Percentiles rank a stretch among this genome's conserved stretches.
Evolutionary conservation across 2,113 vertebrate genomes (phyloP).

Genomic region (Gila orcuttii): DNA sequence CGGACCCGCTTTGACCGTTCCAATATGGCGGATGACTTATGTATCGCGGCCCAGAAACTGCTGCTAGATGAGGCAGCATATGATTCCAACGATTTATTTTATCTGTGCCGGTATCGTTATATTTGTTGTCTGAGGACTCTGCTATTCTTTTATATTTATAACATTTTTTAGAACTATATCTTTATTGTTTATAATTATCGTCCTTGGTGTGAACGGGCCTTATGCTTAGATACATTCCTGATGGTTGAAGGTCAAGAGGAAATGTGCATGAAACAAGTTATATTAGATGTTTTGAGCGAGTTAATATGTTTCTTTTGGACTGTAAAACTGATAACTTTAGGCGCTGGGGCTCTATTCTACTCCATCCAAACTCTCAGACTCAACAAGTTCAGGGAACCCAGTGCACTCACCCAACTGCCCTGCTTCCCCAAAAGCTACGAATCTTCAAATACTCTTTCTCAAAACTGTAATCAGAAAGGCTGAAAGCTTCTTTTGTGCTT

Average conservation of each 20-base stretch:
- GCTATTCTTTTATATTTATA: too few relatives aligned
- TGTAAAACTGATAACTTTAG: neutral
- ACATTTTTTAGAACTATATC: too few relatives aligned
- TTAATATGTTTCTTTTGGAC: neutral
- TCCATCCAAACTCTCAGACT: conserved; percentile 38
- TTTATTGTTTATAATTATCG: too few relatives aligned
- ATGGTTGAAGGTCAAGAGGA: neutral
- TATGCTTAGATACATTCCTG: too few relatives aligned
- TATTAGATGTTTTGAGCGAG: neutral
- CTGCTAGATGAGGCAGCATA: too few relatives aligned
- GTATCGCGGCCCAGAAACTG: too few relatives aligned
- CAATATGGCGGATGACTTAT: too few relatives aligned
- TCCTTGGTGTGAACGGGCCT: too few relatives aligned
- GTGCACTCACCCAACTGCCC: neutral
- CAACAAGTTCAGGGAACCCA: conserved; percentile 25
- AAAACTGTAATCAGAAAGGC: conserved; percentile 47
- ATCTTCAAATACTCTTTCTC: conserved; percentile 43
- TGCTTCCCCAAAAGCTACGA: conserved; percentile 5
- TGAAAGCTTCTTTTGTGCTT: conserved; percentile 57
- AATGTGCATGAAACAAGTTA: neutral
- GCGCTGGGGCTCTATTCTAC: neutral
- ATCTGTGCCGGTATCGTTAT: too few relatives aligned
- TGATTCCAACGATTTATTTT: too few relatives aligned
- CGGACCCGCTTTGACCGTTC: too few relatives aligned
- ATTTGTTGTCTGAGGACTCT: too few relatives aligned